Evolutionary conservation across 2,797 vertebrate genomes (phyloP).

Genomic region (Halcyon chelicuti): DNA sequence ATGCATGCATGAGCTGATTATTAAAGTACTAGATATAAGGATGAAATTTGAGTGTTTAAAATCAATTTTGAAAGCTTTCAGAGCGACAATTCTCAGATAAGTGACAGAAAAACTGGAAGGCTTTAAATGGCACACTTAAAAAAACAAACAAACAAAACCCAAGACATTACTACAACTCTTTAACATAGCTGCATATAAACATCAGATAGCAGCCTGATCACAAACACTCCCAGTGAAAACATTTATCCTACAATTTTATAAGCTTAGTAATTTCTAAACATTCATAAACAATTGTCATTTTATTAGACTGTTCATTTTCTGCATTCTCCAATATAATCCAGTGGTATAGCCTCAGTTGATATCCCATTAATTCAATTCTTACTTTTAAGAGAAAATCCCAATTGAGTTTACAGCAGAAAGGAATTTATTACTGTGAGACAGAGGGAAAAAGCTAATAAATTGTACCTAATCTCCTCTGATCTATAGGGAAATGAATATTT

Average conservation of each 20-base stretch:
- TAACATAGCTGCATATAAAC: background rate
- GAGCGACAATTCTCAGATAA: background rate
- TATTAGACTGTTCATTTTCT: background rate
- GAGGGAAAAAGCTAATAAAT: background rate
- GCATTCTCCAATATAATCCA: background rate
- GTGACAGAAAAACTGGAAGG: background rate
- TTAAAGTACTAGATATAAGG: background rate
- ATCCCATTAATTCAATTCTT: background rate
- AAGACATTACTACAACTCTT: background rate
- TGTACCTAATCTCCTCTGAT: background rate
- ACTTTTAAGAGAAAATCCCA: background rate
- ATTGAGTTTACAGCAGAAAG: background rate
- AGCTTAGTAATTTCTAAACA: background rate
- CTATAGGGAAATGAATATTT: background rate
- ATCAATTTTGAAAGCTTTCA: background rate
- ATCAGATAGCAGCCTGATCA: background rate
- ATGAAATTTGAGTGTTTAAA: background rate
- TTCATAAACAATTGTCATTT: background rate
- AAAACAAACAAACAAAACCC: too few species aligned
- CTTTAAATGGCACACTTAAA: background rate
- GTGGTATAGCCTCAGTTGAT: background rate
- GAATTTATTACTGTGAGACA: background rate
- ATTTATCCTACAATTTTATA: background rate
- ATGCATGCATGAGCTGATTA: background rate
- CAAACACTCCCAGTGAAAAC: background rate